Conservation (phyloP, 2,888 invertebrate genomes). For the Phengaris alcon region DNA sequence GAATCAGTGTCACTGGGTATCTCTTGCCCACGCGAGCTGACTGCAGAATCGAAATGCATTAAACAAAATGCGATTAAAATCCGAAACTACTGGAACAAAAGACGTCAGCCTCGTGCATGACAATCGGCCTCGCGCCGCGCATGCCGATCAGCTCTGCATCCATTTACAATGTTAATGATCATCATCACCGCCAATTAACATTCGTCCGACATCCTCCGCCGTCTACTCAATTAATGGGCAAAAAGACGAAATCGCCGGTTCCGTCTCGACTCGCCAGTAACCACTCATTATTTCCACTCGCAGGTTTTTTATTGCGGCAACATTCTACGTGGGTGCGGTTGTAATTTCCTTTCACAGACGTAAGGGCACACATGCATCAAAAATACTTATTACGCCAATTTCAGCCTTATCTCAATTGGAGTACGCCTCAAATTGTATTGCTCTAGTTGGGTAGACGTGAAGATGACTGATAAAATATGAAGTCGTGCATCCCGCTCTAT, state of each 20-base stretch:
- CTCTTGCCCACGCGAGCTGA: background rate
- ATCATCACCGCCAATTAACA: constrained; percentile 2
- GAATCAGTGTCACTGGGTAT: background rate
- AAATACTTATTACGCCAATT: constrained; percentile 42
- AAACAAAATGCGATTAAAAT: constrained; percentile 6
- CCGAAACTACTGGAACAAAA: constrained; percentile 7
- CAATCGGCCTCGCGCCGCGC: background rate
- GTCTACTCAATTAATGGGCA: constrained; percentile 73
- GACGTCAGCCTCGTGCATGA: constrained; percentile 32
- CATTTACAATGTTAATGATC: background rate
- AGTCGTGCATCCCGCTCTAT: constrained; percentile 70
- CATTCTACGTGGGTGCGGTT: constrained; percentile 80
- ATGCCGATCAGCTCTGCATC: background rate
- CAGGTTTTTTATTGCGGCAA: constrained; percentile 79
- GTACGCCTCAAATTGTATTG: constrained; percentile 45
- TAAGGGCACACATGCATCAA: constrained; percentile 79
- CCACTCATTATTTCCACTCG: constrained; percentile 79
- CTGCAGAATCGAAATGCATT: background rate
- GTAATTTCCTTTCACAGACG: constrained; percentile 80
- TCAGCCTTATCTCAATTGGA: constrained; percentile 39
- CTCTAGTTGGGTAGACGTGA: constrained; percentile 56
- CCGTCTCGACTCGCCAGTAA: constrained; percentile 71
- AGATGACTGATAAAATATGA: constrained; percentile 78
- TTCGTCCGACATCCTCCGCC: constrained; percentile 47
- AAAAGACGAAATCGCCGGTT: constrained; percentile 61